Percentiles rank a stretch among this genome's conserved stretches.
Evolutionary conservation across 2,888 invertebrate genomes (phyloP).

Genomic region (Acanthosepion lycidas): DNA sequence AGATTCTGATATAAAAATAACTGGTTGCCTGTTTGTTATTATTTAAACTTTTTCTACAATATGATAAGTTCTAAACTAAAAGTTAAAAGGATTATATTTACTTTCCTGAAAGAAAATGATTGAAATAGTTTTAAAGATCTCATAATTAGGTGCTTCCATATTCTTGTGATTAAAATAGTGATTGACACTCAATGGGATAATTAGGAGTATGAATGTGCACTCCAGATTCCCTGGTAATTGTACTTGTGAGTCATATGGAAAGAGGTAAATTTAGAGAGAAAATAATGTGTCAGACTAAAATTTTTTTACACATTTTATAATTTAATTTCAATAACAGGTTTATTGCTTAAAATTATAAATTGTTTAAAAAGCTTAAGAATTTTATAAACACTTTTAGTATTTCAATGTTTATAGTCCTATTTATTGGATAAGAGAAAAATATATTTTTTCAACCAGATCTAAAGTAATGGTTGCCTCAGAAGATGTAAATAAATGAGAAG

Average conservation of each 20-base stretch:
- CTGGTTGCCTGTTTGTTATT: too few relatives aligned
- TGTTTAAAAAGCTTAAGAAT: neutral
- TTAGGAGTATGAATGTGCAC: neutral
- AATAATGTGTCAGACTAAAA: neutral
- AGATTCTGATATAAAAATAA: too few relatives aligned
- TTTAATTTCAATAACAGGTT: neutral
- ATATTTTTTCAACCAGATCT: neutral
- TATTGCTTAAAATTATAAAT: neutral
- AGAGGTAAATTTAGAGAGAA: neutral
- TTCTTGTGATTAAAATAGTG: neutral
- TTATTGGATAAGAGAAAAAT: neutral
- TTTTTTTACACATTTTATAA: neutral
- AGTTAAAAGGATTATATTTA: too few relatives aligned
- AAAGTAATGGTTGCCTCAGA: neutral
- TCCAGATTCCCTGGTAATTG: neutral
- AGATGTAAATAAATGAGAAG: neutral
- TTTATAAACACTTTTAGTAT: neutral
- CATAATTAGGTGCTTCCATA: neutral
- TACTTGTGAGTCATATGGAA: neutral
- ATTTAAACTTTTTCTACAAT: too few relatives aligned
- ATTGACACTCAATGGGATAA: neutral
- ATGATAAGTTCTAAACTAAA: too few relatives aligned
- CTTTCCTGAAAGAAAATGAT: neutral
- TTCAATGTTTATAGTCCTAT: neutral
- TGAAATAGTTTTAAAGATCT: neutral